Conservation (phyloP, 2,888 invertebrate genomes). For the Orthosia gracilis region DNA sequence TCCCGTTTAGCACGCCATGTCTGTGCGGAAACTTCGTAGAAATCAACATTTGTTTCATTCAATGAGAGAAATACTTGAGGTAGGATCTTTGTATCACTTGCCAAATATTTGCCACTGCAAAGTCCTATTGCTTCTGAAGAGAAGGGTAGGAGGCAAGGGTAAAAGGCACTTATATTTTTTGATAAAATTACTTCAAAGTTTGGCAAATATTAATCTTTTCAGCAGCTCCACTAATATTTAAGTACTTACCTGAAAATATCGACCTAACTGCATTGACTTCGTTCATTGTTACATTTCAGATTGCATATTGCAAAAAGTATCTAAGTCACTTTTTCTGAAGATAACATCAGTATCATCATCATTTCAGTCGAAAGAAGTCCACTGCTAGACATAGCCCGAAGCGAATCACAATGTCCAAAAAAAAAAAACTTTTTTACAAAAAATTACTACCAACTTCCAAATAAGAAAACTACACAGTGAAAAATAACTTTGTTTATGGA, state of each 20-base stretch:
- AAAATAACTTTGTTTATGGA: no score
- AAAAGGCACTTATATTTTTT: neutral
- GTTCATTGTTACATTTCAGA: neutral
- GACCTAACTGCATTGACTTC: neutral
- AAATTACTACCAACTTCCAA: no score
- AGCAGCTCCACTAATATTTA: neutral
- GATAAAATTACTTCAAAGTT: neutral
- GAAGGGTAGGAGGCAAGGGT: no score
- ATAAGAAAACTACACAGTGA: no score
- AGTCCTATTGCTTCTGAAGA: no score
- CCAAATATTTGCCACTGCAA: neutral
- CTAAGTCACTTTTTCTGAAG: neutral
- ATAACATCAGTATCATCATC: neutral
- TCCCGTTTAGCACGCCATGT: conserved; percentile 45
- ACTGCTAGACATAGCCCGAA: no score
- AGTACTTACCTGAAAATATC: neutral
- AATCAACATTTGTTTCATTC: conserved; percentile 22
- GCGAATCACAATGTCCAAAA: neutral
- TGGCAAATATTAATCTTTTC: neutral
- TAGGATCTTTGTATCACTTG: neutral
- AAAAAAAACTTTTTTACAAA: no score
- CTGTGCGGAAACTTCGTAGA: conserved; percentile 31
- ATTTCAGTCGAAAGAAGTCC: no score
- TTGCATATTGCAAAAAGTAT: neutral
- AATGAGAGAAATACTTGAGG: neutral